Percentiles rank a stretch among this genome's conserved stretches.
Evolutionary conservation across 2,888 invertebrate species (phyloP).

Genomic region (Mythimna impura): DNA sequence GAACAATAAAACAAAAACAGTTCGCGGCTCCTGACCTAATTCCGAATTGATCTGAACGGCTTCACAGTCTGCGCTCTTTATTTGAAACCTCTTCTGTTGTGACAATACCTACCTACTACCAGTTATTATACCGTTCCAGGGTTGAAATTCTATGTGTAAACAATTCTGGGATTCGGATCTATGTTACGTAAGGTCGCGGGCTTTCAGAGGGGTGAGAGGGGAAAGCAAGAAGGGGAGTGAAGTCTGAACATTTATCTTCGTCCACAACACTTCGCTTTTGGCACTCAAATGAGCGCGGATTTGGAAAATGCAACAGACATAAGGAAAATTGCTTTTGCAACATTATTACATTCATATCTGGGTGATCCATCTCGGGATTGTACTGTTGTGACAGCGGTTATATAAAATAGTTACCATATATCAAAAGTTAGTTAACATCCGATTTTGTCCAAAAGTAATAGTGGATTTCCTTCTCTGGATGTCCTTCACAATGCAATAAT

Average conservation of each 20-base stretch:
- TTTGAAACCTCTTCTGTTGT: slow-evolving; percentile 22
- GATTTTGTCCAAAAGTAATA: too few relatives aligned
- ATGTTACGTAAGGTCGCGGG: slow-evolving; percentile 45
- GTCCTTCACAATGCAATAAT: background rate
- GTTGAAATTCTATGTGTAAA: slow-evolving; percentile 48
- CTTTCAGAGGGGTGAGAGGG: background rate
- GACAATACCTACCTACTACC: background rate
- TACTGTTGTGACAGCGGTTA: background rate
- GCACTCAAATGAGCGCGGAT: slow-evolving; percentile 55
- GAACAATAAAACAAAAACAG: slow-evolving; percentile 11
- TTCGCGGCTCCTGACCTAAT: slow-evolving; percentile 13
- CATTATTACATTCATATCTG: slow-evolving; percentile 31
- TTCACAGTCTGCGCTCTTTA: slow-evolving; percentile 12
- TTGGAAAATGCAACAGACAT: slow-evolving; percentile 55
- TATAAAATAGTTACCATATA: background rate
- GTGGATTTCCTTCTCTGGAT: too few relatives aligned
- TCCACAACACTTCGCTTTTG: slow-evolving; percentile 52
- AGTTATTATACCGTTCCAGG: slow-evolving; percentile 25
- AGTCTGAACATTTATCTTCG: slow-evolving; percentile 56
- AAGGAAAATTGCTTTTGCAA: slow-evolving; percentile 36
- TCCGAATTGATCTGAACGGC: slow-evolving; percentile 8
- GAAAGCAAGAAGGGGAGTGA: background rate
- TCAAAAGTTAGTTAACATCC: too few relatives aligned
- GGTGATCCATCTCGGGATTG: slow-evolving; percentile 22
- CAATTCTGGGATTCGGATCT: slow-evolving; percentile 36